phyloP scores from a whole-genome alignment of 2,888 invertebrate genomes.

The Cephalotes varians region DNA sequence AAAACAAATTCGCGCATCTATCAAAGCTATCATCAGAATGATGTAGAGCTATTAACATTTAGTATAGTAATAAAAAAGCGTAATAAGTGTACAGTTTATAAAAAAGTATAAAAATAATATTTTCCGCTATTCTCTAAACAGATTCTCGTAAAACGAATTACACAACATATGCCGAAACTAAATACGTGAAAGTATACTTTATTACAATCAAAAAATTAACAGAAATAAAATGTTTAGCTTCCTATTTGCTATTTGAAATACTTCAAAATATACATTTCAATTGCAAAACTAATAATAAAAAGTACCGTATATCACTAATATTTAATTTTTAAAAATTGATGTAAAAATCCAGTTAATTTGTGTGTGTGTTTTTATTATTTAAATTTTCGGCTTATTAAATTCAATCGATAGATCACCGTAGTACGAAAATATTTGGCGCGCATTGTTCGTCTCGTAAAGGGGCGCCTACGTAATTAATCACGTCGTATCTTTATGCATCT shows the following conservation, averaged over 20 bases:
- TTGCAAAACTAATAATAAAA: not conserved
- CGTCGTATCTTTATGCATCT: conserved; percentile 55
- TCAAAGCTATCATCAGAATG: not conserved
- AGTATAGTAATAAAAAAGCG: conserved; percentile 7
- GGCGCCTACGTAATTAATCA: conserved; percentile 55
- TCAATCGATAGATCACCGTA: conserved; percentile 17
- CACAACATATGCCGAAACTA: conserved; percentile 7
- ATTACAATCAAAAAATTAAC: conserved; percentile 2
- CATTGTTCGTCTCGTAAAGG: conserved; percentile 48
- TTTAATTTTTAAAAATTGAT: conserved; percentile 5
- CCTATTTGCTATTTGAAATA: too few species aligned
- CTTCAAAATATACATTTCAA: not conserved
- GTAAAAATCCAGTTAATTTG: not conserved
- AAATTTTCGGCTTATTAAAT: conserved; percentile 11
- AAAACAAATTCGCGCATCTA: conserved; percentile 5
- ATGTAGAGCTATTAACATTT: not conserved
- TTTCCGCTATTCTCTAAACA: not conserved
- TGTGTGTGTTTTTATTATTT: conserved; percentile 29
- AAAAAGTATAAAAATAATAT: conserved; percentile 27
- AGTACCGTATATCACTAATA: not conserved
- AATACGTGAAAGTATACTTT: conserved; percentile 4
- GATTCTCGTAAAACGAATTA: conserved; percentile 9
- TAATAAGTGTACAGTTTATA: conserved; percentile 2
- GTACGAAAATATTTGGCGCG: conserved; percentile 45
- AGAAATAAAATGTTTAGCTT: conserved; percentile 12